phyloP scores from a whole-genome alignment of 2,797 vertebrate genomes.

The Pangasius larnaudii region DNA sequence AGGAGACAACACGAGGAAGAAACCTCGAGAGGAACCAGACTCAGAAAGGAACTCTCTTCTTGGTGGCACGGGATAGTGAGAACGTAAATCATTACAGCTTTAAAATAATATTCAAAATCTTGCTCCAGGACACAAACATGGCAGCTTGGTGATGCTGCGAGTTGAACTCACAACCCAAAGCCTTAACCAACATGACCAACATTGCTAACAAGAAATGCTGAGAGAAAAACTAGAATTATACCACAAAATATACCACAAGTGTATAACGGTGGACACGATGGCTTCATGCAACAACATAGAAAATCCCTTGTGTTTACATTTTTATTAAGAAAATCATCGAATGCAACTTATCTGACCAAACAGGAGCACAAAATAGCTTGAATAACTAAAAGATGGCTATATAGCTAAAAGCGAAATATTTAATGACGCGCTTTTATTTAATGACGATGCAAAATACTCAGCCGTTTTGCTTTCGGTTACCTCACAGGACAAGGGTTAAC shows the following conservation, averaged over 20 bases:
- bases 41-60: background rate
- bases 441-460: no score
- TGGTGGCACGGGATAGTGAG: background rate
- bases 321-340: background rate
- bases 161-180: background rate
- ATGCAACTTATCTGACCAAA: background rate
- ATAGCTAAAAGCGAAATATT: background rate
- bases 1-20: background rate
- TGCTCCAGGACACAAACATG: background rate
- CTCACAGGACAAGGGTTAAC: background rate
- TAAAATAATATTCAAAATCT: background rate
- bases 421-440: no score
- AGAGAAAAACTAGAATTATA: background rate
- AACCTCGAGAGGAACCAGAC: background rate
- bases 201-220: background rate
- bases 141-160: background rate
- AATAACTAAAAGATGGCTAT: background rate
- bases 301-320: no score
- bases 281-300: background rate
- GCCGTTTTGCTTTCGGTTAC: background rate
- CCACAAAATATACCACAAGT: background rate
- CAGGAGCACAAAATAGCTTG: background rate
- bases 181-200: background rate
- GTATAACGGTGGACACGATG: background rate
- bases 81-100: background rate